A percentile compares a stretch with the other conserved stretches of the same genome.
Conservation (phyloP, 2,113 vertebrate species). For the Daphoenositta chrysoptera region DNA sequence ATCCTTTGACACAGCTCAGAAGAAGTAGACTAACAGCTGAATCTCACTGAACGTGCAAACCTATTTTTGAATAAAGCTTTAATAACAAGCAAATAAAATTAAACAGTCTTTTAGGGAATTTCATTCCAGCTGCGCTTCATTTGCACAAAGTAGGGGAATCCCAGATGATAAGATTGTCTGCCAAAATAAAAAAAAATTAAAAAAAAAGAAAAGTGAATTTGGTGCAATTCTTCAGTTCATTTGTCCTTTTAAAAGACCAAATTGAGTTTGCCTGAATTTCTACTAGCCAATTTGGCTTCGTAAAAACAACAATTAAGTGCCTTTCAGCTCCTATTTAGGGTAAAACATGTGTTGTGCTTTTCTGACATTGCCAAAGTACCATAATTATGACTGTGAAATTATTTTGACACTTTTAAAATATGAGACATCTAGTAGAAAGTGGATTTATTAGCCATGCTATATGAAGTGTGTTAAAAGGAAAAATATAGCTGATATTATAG, state of each 20-base stretch:
- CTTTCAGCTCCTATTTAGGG: neutral
- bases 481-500: neutral
- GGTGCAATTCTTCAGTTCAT: neutral
- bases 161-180: neutral
- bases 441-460: neutral
- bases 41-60: neutral
- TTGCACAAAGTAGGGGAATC: neutral
- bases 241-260: neutral
- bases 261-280: neutral
- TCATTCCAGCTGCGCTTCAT: neutral
- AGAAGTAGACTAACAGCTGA: neutral
- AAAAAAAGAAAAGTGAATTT: neutral
- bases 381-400: slow-evolving; percentile 40
- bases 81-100: neutral
- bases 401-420: slow-evolving; percentile 47
- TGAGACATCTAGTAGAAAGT: neutral
- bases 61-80: neutral
- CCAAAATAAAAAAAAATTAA: neutral
- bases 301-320: neutral
- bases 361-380: slow-evolving; percentile 8
- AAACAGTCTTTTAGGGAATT: neutral
- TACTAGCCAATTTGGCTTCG: neutral
- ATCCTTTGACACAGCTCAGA: neutral
- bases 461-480: neutral
- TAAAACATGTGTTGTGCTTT: neutral